Evolutionary conservation across 1,140 invertebrate species (phyloP).

Genomic region (Wiebesia pumilae): DNA sequence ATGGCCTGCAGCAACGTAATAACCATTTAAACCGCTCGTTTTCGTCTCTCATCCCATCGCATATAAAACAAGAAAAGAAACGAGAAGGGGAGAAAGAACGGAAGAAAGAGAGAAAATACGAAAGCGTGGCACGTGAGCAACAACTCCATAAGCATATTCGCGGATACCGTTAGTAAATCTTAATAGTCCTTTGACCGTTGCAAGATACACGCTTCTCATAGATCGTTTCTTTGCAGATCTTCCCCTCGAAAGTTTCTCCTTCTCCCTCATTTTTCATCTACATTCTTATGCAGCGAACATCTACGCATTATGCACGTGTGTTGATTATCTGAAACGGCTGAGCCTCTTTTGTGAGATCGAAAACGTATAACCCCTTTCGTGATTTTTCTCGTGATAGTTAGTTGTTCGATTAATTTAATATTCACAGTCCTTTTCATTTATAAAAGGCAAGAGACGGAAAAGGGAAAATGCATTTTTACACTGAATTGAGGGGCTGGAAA

Average conservation of each 20-base stretch:
- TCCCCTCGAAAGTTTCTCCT: conserved; percentile 32
- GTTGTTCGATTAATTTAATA: not conserved
- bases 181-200: conserved; percentile 54
- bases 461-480: not conserved
- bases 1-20: not conserved
- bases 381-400: not conserved
- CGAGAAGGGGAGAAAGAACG: not conserved
- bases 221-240: conserved; percentile 49
- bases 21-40: not conserved
- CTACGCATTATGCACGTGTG: not conserved
- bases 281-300: conserved; percentile 23
- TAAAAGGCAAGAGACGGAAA: not conserved
- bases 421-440: not conserved
- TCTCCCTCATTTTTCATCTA: conserved; percentile 46
- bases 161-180: not conserved
- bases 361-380: not conserved
- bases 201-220: conserved; percentile 55
- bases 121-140: not conserved
- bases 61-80: conserved; percentile 1
- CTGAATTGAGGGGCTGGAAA: not conserved
- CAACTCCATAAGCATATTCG: not conserved
- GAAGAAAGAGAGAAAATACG: not conserved
- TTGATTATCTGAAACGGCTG: not conserved
- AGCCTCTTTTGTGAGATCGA: not conserved
- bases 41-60: not conserved